Evolutionary conservation across 2,888 invertebrate species (phyloP).

Genomic region (Linnaemya tessellans): DNA sequence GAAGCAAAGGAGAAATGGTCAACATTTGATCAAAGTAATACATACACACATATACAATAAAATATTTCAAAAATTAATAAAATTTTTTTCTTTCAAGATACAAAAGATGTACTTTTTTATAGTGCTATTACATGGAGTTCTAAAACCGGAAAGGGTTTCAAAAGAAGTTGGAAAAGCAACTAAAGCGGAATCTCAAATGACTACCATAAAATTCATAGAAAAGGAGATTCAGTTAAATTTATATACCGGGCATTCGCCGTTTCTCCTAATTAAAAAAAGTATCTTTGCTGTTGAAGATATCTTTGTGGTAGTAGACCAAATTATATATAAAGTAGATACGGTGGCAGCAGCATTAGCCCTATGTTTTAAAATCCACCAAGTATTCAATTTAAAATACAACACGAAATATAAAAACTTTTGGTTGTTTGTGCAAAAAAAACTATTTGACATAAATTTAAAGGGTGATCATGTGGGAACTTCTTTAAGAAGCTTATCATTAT

Average conservation of each 20-base stretch:
- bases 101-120: too few species aligned
- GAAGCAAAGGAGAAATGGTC: too few species aligned
- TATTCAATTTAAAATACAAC: constrained; percentile 17
- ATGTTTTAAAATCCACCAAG: constrained; percentile 31
- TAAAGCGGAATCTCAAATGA: constrained; percentile 21
- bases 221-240: constrained; percentile 17
- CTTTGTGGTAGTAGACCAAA: constrained; percentile 29
- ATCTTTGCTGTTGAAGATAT: background rate
- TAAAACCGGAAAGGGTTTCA: too few species aligned
- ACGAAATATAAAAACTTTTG: background rate
- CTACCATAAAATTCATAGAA: constrained; percentile 9
- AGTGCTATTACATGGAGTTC: too few species aligned
- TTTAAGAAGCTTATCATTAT: background rate
- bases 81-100: too few species aligned
- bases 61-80: constrained; percentile 15
- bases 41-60: too few species aligned
- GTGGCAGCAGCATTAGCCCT: constrained; percentile 29
- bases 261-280: constrained; percentile 13
- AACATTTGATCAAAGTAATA: too few species aligned
- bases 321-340: constrained; percentile 24
- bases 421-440: background rate
- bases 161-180: constrained; percentile 8
- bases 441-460: constrained; percentile 4
- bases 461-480: background rate
- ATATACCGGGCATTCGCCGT: constrained; percentile 9